phyloP scores from a whole-genome alignment of 2,888 invertebrate species.

The Aproaerema taeniolella region DNA sequence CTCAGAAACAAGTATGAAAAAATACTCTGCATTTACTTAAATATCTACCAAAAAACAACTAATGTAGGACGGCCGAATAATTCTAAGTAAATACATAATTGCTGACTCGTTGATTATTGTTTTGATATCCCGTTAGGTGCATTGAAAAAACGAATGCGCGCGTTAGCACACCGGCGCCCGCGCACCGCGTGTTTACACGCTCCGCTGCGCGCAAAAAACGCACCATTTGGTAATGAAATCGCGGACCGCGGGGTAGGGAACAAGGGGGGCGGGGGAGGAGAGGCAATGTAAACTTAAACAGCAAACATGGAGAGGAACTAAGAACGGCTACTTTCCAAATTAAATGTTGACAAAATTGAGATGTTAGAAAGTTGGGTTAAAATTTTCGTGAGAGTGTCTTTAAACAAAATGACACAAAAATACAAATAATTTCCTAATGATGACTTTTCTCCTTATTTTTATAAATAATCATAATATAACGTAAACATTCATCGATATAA shows the following conservation, averaged over 20 bases:
- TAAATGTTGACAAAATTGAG: slow-evolving; percentile 36
- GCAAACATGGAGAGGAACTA: slow-evolving; percentile 40
- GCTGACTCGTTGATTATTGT: no score
- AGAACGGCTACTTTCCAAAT: slow-evolving; percentile 32
- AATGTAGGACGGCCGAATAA: no score
- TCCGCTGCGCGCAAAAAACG: slow-evolving; percentile 55
- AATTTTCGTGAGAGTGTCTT: neutral
- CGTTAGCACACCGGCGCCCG: neutral
- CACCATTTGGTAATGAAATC: slow-evolving; percentile 71
- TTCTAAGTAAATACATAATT: no score
- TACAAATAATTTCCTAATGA: no score
- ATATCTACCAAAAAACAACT: no score
- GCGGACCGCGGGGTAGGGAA: slow-evolving; percentile 17
- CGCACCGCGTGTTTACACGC: slow-evolving; percentile 45
- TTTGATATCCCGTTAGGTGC: no score
- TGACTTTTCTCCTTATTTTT: no score
- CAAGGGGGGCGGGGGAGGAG: slow-evolving; percentile 14
- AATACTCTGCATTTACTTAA: no score
- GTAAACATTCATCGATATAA: no score
- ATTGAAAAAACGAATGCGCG: no score
- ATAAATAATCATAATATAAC: no score
- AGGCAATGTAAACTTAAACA: slow-evolving; percentile 42
- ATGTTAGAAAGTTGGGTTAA: neutral
- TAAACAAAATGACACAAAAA: neutral
- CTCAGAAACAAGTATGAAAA: no score